Base-by-base conservation (phyloP, 2,797 vertebrate species). In the Mionectes olivaceus region DNA sequence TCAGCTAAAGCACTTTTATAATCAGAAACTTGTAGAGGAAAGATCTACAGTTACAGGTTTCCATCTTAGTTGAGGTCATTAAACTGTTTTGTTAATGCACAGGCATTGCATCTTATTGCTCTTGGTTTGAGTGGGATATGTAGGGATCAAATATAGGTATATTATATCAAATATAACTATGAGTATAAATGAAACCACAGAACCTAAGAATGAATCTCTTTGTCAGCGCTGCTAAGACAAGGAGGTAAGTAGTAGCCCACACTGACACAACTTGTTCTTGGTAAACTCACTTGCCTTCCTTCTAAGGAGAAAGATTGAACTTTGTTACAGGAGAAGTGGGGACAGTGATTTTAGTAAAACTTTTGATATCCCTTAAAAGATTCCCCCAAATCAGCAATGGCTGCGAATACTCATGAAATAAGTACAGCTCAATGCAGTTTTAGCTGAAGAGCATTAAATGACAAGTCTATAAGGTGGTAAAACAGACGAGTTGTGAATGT, bases 101-200 rank as follows among this genome's bases (percentile, higher is more conserved):
- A n/a, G 15, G 11, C 0, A 1, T 43, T 65, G 9, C 14, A 43
- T 75, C 35, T 57, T 83, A 19, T 0, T 93, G 24, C 39, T 89
- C 7, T 68, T 61, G 30, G 25, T 21, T 5, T 52, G 24, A 35
- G 30, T 24, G 23, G 35, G 7, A 16, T 50, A 10, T 0, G 0
- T 22, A 41, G 22, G 46, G 15, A 49, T 44, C 24, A 37, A 83
- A 41, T 24, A 13, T 23, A 86, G 33, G 17, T 55, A 30, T 33
- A 16, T 67, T 27, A 28, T 19, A 53, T 35, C 17, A 32, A 41
- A 60, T 74, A 6, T 56, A 32, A 49, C 41, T 35, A 7, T 9
- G 30, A 75, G 21, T 43, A 10, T 47, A 63, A 87, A 49, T 19
- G 5, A 84, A 69, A 75, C 3, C 9, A 88, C 75, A 46, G 30